phyloP scores from a whole-genome alignment of 2,888 invertebrate genomes.

The Minunthozetes semirufus region DNA sequence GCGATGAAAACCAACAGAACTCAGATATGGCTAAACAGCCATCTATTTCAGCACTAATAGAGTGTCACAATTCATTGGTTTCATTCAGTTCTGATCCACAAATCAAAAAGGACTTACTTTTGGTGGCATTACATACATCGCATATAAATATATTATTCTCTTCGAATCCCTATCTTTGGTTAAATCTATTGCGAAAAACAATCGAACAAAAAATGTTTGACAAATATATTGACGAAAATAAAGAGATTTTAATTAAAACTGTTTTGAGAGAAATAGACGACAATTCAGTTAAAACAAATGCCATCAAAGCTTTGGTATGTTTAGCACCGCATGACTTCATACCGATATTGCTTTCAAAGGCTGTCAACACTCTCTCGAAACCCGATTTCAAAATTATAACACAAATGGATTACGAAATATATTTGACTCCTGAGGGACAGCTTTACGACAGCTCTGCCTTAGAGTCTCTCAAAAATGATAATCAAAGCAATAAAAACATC shows the following conservation, averaged over 20 bases:
- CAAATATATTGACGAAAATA: slow-evolving; percentile 26
- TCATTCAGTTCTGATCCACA: neutral
- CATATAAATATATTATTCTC: slow-evolving; percentile 25
- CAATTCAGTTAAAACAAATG: slow-evolving; percentile 58
- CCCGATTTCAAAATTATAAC: slow-evolving; percentile 60
- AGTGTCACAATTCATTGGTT: slow-evolving; percentile 17
- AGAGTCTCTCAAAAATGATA: slow-evolving; percentile 56
- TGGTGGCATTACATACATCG: slow-evolving; percentile 21
- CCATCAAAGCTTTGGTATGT: slow-evolving; percentile 62
- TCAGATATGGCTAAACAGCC: neutral
- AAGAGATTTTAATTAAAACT: neutral
- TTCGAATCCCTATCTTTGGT: slow-evolving; percentile 26
- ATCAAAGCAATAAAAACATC: slow-evolving; percentile 57
- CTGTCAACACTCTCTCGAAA: slow-evolving; percentile 55
- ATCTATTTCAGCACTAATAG: slow-evolving; percentile 12
- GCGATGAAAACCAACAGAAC: slow-evolving; percentile 1
- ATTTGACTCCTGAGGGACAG: slow-evolving; percentile 76
- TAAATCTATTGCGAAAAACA: slow-evolving; percentile 8
- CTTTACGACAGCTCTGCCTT: slow-evolving; percentile 80
- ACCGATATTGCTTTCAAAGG: slow-evolving; percentile 58
- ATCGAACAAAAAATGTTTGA: slow-evolving; percentile 13
- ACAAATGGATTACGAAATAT: slow-evolving; percentile 71
- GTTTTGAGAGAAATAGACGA: slow-evolving; percentile 12
- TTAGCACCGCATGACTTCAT: slow-evolving; percentile 61
- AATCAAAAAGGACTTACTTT: neutral